Percentiles rank a stretch among this genome's conserved stretches.
Conservation (phyloP, 2,888 invertebrate genomes). For the Corythucha ciliata region DNA sequence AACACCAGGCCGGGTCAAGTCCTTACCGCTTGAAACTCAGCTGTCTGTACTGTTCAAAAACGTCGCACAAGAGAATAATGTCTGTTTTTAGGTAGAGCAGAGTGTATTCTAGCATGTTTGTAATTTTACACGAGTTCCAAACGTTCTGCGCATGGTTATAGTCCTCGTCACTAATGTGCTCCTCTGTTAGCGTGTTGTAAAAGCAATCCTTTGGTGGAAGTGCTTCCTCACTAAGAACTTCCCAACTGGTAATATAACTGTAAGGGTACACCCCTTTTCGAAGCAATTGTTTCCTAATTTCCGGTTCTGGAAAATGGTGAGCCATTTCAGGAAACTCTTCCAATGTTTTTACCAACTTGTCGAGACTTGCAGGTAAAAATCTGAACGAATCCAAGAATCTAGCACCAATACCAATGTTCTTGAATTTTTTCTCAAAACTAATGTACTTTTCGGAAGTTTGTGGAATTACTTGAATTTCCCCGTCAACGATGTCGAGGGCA, state of each 20-base stretch:
- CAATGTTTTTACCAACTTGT: neutral
- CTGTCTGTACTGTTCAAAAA: constrained; percentile 29
- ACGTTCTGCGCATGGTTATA: constrained; percentile 39
- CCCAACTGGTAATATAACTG: constrained; percentile 30
- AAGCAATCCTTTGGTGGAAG: constrained; percentile 35
- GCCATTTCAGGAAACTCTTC: constrained; percentile 14
- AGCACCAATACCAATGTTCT: neutral
- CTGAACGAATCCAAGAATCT: constrained; percentile 15
- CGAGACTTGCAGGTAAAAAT: constrained; percentile 2
- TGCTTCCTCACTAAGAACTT: constrained; percentile 22
- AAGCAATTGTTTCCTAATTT: constrained; percentile 9
- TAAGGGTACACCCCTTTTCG: constrained; percentile 31
- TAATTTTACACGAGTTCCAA: constrained; percentile 38
- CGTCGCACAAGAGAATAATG: constrained; percentile 24
- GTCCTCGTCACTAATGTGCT: constrained; percentile 33
- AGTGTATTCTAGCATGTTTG: constrained; percentile 38
- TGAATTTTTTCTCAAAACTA: constrained; percentile 1
- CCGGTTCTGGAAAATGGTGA: constrained; percentile 13
- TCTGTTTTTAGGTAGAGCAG: constrained; percentile 24
- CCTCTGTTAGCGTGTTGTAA: constrained; percentile 33
- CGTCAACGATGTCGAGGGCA: neutral
- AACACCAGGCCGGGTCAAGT: constrained; percentile 25
- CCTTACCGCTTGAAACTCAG: constrained; percentile 14
- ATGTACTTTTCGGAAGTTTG: constrained; percentile 10
- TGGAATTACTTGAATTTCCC: constrained; percentile 12